phyloP scores from a whole-genome alignment of 2,888 invertebrate genomes.

The Dynastes hyllus region DNA sequence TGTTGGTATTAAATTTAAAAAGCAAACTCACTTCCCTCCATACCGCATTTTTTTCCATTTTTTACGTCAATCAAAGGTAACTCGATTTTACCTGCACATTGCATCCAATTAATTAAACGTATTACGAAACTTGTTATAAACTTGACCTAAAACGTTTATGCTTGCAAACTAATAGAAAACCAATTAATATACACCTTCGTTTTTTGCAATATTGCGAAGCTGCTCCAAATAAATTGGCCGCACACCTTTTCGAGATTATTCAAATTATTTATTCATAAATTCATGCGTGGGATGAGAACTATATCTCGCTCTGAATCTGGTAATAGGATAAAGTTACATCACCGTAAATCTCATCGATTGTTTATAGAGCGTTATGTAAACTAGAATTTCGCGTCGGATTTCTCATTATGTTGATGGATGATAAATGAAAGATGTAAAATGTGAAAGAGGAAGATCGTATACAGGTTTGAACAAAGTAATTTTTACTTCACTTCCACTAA shows the following conservation, averaged over 20 bases:
- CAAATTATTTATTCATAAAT: conserved; percentile 2
- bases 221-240: not conserved
- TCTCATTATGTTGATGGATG: not conserved
- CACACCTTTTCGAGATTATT: not conserved
- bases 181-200: too few species aligned
- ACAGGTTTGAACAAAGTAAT: not conserved
- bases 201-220: not conserved
- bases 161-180: too few species aligned
- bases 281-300: conserved; percentile 7
- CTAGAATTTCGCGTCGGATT: not conserved
- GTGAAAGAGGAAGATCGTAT: not conserved
- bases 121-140: too few species aligned
- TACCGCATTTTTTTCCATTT: too few species aligned
- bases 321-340: conserved; percentile 15
- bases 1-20: too few species aligned
- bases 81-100: too few species aligned
- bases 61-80: too few species aligned
- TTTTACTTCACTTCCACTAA: too few species aligned
- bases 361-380: not conserved
- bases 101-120: too few species aligned
- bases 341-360: not conserved
- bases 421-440: not conserved
- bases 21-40: too few species aligned
- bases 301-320: not conserved
- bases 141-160: too few species aligned